A percentile compares a stretch with the other conserved stretches of the same genome.
Evolutionary conservation across 2,113 vertebrate genomes (phyloP).

Genomic region (sheep (Ovis aries)): ARS-UI_Ramb_v3.0 NC_056055.1:202810001-202810500

Average conservation of each 20-base stretch:
- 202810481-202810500: neutral
- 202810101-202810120: neutral
- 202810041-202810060: neutral
- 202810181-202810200: neutral
- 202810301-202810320: conserved; percentile 27
- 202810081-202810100: neutral
- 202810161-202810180: neutral
- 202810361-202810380: neutral
- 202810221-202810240: neutral
- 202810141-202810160: neutral
- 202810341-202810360: neutral
- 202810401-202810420: neutral
- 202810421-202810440: neutral
- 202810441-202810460: neutral
- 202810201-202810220: neutral
- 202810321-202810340: neutral
- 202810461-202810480: neutral
- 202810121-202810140: neutral
- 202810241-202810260: neutral
- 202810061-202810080: neutral
- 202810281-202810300: neutral
- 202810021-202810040: neutral
- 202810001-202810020: neutral
- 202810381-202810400: neutral
- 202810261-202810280: neutral